Conservation (phyloP, 1,140 invertebrate species). For the Streblospio benedicti region DNA sequence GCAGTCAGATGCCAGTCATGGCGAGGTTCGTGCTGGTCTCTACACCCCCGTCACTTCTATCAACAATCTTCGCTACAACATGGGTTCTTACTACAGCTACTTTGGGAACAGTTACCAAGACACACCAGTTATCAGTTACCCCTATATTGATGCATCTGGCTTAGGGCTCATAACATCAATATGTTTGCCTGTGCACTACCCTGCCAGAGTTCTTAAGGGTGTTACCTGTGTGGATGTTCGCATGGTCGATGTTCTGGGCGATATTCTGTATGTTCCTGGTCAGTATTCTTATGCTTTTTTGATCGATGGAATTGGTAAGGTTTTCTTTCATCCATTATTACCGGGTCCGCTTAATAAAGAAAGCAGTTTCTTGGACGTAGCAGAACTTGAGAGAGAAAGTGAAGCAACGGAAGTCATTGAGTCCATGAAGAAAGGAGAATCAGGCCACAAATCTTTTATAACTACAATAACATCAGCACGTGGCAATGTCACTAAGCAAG, state of each 20-base stretch:
- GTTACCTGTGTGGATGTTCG: too few relatives aligned
- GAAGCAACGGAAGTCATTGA: neutral
- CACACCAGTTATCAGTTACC: neutral
- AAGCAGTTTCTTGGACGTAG: neutral
- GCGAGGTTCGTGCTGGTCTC: too few relatives aligned
- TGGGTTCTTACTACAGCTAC: constrained; percentile 5
- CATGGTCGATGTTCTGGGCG: too few relatives aligned
- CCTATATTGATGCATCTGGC: neutral
- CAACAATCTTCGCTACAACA: constrained; percentile 1
- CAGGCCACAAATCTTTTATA: neutral
- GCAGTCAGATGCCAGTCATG: too few relatives aligned
- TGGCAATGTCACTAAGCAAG: neutral
- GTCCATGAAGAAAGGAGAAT: neutral
- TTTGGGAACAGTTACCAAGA: neutral
- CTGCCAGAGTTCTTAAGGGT: too few relatives aligned
- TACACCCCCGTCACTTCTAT: too few relatives aligned
- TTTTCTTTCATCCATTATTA: constrained; percentile 1
- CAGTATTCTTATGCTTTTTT: constrained; percentile 8
- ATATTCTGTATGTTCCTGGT: too few relatives aligned
- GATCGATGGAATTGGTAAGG: neutral
- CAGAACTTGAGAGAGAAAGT: neutral
- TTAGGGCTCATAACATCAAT: too few relatives aligned
- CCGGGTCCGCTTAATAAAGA: neutral
- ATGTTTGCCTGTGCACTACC: too few relatives aligned
- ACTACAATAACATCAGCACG: neutral